Evolutionary conservation across 2,888 invertebrate genomes (phyloP).

Genomic region (Melinopterus prodromus): DNA sequence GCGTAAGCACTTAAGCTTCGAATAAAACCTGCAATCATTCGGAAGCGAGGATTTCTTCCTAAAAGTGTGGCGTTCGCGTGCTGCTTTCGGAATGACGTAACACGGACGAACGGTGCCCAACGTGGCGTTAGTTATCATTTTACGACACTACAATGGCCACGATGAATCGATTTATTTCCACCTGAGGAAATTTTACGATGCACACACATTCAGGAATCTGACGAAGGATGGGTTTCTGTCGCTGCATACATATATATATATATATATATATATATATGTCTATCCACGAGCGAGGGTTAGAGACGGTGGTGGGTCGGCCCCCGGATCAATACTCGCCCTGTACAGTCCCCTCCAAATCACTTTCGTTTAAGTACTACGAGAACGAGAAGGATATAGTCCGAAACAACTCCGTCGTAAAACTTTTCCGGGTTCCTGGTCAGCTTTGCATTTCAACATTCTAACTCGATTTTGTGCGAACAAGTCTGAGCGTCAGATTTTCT

Average conservation of each 20-base stretch:
- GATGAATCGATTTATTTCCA: constrained; percentile 34
- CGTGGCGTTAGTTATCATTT: neutral
- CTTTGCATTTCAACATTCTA: neutral
- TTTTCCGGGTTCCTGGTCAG: neutral
- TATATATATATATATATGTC: constrained; percentile 19
- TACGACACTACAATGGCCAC: constrained; percentile 12
- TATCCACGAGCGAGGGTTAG: constrained; percentile 31
- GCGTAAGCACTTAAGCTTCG: no score
- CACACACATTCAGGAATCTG: constrained; percentile 31
- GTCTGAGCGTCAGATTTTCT: neutral
- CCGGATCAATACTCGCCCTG: constrained; percentile 37
- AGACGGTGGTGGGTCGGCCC: constrained; percentile 30
- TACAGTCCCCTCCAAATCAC: constrained; percentile 36
- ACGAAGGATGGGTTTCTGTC: constrained; percentile 34
- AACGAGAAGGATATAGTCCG: constrained; percentile 20
- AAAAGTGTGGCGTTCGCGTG: no score
- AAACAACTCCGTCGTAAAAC: constrained; percentile 9
- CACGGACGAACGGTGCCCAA: neutral
- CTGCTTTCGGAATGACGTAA: no score
- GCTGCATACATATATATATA: constrained; percentile 31
- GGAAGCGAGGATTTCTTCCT: no score
- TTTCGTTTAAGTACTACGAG: constrained; percentile 30
- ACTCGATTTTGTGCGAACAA: neutral
- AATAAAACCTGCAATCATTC: no score
- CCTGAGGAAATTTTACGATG: constrained; percentile 33